phyloP scores from a whole-genome alignment of 2,113 vertebrate genomes.

The Eira barbara region DNA sequence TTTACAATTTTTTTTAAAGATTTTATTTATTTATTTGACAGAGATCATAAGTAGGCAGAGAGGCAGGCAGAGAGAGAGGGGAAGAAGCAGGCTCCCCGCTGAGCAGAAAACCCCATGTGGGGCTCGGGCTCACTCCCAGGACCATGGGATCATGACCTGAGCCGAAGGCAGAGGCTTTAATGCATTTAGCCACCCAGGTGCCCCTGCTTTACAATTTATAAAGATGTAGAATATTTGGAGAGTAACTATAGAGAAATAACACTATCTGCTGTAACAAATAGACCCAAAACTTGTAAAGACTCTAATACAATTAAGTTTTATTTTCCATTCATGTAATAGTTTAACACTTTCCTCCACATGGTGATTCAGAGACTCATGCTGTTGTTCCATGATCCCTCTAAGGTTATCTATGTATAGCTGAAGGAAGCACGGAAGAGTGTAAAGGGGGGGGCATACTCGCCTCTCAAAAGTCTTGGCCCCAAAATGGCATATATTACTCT shows the following conservation, averaged over 20 bases:
- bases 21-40: too few relatives aligned
- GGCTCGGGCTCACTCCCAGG: too few relatives aligned
- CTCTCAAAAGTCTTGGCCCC: background rate
- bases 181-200: too few relatives aligned
- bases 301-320: background rate
- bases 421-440: background rate
- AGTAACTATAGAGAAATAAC: background rate
- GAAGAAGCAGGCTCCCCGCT: too few relatives aligned
- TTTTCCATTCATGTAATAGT: background rate
- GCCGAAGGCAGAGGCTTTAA: too few relatives aligned
- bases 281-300: background rate
- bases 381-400: background rate
- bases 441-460: background rate
- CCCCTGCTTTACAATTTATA: background rate
- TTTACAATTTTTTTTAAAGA: background rate
- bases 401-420: background rate
- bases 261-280: background rate
- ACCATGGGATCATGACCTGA: too few relatives aligned
- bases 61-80: too few relatives aligned
- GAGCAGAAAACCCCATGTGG: too few relatives aligned
- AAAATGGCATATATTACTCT: background rate
- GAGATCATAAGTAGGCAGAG: too few relatives aligned
- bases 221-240: conserved; percentile 7
- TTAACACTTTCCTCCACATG: background rate
- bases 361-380: background rate